Conservation (phyloP, 2,888 invertebrate species). For the Eucriotettix oculatus region DNA sequence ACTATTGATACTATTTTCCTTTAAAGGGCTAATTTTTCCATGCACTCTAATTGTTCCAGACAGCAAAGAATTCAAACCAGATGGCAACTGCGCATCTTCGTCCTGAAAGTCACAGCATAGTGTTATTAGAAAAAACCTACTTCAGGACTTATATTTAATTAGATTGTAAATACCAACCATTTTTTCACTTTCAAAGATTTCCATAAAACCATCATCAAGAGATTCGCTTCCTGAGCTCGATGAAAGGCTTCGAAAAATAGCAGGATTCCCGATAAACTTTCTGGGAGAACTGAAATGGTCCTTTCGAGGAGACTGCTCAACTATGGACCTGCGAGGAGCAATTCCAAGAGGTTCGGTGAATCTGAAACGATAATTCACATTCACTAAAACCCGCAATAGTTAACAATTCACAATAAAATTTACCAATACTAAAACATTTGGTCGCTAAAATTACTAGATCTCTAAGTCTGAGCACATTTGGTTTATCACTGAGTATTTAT, state of each 20-base stretch:
- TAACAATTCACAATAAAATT: neutral
- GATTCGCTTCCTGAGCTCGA: conserved; percentile 36
- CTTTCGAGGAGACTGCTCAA: conserved; percentile 14
- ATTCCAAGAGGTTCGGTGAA: conserved; percentile 27
- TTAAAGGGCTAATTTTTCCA: conserved; percentile 15
- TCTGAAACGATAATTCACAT: conserved; percentile 16
- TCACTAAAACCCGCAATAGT: neutral
- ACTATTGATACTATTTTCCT: neutral
- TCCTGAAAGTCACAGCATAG: conserved; percentile 15
- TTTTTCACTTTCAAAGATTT: conserved; percentile 41
- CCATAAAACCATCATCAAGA: conserved; percentile 46
- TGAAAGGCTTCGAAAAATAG: conserved; percentile 31
- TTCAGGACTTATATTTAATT: neutral
- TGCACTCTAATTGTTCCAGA: conserved; percentile 30
- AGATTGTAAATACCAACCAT: conserved; percentile 16
- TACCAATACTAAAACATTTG: neutral
- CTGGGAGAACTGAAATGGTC: conserved; percentile 14
- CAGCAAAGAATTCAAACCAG: conserved; percentile 38
- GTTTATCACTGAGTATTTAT: too few relatives aligned
- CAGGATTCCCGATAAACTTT: conserved; percentile 8
- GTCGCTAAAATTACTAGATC: too few relatives aligned
- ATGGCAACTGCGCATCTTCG: conserved; percentile 32
- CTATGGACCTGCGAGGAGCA: conserved; percentile 21
- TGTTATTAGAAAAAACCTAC: neutral
- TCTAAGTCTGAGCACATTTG: too few relatives aligned